Conservation (phyloP, 2,113 vertebrate species). For the Dasyurus viverrinus region DNA sequence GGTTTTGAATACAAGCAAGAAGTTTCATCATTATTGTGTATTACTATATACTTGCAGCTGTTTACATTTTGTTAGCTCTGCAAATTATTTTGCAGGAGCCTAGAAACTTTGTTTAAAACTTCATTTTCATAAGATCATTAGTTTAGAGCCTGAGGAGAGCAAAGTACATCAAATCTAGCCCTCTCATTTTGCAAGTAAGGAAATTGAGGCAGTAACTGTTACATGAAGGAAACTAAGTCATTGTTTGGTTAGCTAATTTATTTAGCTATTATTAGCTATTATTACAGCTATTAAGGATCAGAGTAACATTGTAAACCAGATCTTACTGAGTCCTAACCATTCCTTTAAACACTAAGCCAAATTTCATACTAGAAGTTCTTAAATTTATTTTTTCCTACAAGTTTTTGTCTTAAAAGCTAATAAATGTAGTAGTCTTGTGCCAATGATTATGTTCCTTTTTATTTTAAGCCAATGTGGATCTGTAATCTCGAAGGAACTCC, state of each 20-base stretch:
- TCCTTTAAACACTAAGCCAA: not conserved
- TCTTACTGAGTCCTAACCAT: not conserved
- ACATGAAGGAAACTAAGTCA: not conserved
- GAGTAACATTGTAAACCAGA: not conserved
- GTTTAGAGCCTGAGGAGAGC: not conserved
- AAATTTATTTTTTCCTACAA: not conserved
- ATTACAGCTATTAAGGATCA: not conserved
- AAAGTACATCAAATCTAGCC: not conserved
- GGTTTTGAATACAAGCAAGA: not conserved
- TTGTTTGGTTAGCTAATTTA: not conserved
- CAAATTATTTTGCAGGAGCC: not conserved
- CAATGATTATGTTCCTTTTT: not conserved
- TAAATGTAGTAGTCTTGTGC: conserved; percentile 7
- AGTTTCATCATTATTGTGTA: conserved; percentile 41
- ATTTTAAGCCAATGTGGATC: conserved; percentile 36
- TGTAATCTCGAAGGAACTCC: conserved; percentile 58
- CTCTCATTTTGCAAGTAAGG: not conserved
- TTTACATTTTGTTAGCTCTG: conserved; percentile 16
- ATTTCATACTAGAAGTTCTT: not conserved
- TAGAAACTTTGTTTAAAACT: not conserved
- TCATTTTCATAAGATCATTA: not conserved
- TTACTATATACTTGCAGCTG: not conserved
- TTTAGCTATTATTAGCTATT: too few relatives aligned
- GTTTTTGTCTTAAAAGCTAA: conserved; percentile 11
- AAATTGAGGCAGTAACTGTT: not conserved